Conservation (phyloP, 2,888 invertebrate genomes). For the Ypsolopha sequella region DNA sequence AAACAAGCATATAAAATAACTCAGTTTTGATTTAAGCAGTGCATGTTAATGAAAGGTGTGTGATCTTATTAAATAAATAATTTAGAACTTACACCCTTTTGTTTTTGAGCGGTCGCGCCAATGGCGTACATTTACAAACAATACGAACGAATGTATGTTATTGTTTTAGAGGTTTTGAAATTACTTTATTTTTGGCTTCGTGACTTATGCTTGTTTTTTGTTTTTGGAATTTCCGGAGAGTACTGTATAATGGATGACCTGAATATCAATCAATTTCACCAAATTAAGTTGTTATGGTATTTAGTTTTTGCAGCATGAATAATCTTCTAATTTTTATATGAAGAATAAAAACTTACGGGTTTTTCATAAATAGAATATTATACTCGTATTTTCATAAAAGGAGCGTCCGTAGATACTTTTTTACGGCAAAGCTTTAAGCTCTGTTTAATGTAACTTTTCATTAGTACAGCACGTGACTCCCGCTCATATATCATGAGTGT, state of each 20-base stretch:
- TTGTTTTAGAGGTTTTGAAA: not conserved
- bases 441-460: conserved; percentile 44
- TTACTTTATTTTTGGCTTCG: not conserved
- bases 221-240: too few species aligned
- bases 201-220: too few species aligned
- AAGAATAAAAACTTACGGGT: too few species aligned
- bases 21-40: conserved; percentile 40
- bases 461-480: conserved; percentile 44
- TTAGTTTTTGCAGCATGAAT: too few species aligned
- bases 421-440: conserved; percentile 23
- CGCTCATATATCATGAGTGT: conserved; percentile 36
- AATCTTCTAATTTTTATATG: too few species aligned
- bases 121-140: not conserved
- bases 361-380: too few species aligned
- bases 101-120: not conserved
- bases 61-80: conserved; percentile 23
- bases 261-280: too few species aligned
- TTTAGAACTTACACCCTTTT: not conserved
- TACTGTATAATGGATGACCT: too few species aligned
- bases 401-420: conserved; percentile 12
- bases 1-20: conserved; percentile 60
- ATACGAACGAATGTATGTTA: not conserved
- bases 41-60: conserved; percentile 26
- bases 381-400: conserved; percentile 6
- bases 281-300: too few species aligned